Percentiles rank a stretch among this genome's conserved stretches.
These are phyloP conservation scores for Cheilosia grossa DNA, from an alignment of 2,888 invertebrate genomes.

Conservation along the genomic window DNA sequence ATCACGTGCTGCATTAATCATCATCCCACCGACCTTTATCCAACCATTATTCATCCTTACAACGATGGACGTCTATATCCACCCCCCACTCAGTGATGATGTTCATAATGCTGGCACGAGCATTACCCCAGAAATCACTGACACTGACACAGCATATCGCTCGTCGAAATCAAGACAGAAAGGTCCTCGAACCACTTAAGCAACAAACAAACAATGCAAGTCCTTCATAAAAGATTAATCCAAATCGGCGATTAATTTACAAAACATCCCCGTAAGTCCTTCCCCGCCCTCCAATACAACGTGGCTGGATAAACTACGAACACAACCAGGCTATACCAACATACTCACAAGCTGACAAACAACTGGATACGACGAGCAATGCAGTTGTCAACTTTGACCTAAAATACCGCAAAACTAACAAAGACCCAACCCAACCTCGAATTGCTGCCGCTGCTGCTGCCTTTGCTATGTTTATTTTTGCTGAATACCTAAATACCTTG, in stretches of 20 bases:
- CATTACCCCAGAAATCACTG: constrained; percentile 6
- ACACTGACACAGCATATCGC: constrained; percentile 1
- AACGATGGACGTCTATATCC: neutral
- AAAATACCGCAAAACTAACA: constrained; percentile 71
- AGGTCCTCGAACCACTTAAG: constrained; percentile 22
- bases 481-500: constrained; percentile 73
- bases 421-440: constrained; percentile 46
- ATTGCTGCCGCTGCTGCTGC: constrained; percentile 32
- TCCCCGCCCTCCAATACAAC: constrained; percentile 6
- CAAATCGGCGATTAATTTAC: constrained; percentile 45
- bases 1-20: constrained; percentile 28
- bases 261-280: constrained; percentile 15
- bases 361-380: constrained; percentile 47
- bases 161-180: constrained; percentile 3
- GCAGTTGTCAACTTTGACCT: constrained; percentile 72
- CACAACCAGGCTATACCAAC: neutral
- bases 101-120: constrained; percentile 6
- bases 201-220: constrained; percentile 9
- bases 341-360: constrained; percentile 13
- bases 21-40: constrained; percentile 43
- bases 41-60: constrained; percentile 22
- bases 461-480: constrained; percentile 66
- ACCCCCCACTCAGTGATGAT: neutral
- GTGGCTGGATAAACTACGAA: neutral
- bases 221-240: constrained; percentile 37